phyloP scores from a whole-genome alignment of 2,888 invertebrate genomes.

The Geophilus truncorum region DNA sequence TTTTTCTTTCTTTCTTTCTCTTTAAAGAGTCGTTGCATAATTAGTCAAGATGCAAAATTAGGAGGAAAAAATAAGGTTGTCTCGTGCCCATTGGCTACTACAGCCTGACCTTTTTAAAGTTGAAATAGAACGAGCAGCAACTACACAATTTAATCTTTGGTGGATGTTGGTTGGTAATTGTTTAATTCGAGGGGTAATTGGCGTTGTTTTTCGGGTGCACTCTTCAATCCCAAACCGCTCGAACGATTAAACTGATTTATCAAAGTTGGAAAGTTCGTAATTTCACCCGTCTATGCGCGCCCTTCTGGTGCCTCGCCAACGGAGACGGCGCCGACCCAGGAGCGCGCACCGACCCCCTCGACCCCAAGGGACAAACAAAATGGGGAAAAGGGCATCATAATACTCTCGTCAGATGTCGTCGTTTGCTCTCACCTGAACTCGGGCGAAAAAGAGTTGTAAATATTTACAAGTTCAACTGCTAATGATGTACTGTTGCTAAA shows the following conservation, averaged over 20 bases:
- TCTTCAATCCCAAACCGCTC: not conserved
- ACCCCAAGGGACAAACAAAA: slow-evolving; percentile 13
- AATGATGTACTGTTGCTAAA: no score
- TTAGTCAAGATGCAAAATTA: not conserved
- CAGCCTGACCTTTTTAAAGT: not conserved
- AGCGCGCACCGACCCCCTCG: slow-evolving; percentile 15
- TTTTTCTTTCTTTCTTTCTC: not conserved
- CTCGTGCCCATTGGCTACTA: not conserved
- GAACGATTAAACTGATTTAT: slow-evolving; percentile 6
- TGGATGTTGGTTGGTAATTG: not conserved
- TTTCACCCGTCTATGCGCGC: not conserved
- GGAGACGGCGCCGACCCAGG: slow-evolving; percentile 6
- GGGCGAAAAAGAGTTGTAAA: no score
- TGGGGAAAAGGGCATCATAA: not conserved
- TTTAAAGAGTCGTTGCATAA: not conserved
- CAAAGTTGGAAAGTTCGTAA: slow-evolving; percentile 5
- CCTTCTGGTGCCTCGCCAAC: slow-evolving; percentile 16
- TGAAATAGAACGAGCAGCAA: not conserved
- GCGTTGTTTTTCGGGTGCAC: not conserved
- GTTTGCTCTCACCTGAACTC: not conserved
- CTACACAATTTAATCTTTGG: no score
- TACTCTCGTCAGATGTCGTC: not conserved
- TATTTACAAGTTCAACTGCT: no score
- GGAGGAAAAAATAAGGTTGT: not conserved
- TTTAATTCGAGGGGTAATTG: not conserved